phyloP scores from a whole-genome alignment of 2,888 invertebrate species.

The Crossocerus cetratus region DNA sequence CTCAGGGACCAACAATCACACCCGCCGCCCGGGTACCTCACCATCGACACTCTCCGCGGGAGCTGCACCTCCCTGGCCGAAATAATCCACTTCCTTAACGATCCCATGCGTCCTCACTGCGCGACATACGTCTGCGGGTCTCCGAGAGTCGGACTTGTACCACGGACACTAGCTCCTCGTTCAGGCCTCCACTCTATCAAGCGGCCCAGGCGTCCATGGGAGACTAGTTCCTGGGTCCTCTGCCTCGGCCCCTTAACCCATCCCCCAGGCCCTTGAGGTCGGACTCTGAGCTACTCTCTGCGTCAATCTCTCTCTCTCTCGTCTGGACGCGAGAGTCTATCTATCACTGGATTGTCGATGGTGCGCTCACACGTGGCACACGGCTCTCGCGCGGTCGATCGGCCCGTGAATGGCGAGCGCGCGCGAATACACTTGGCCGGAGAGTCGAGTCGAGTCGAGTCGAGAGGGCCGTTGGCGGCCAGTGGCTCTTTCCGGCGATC shows the following conservation, averaged over 20 bases:
- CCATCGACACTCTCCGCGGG: conserved; percentile 61
- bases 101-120: conserved; percentile 59
- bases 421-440: too few species aligned
- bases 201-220: conserved; percentile 54
- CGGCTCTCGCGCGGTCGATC: conserved; percentile 15
- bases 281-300: too few species aligned
- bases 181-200: conserved; percentile 50
- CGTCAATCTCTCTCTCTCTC: not conserved
- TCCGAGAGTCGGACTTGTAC: too few species aligned
- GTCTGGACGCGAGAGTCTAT: not conserved
- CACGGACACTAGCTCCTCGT: too few species aligned
- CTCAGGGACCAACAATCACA: conserved; percentile 3
- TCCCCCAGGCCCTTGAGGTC: too few species aligned
- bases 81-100: conserved; percentile 65
- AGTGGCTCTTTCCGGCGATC: too few species aligned
- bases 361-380: conserved; percentile 23
- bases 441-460: too few species aligned
- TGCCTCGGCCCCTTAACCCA: conserved; percentile 32
- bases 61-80: conserved; percentile 62
- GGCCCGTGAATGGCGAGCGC: not conserved
- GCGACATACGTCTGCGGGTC: not conserved
- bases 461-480: too few species aligned
- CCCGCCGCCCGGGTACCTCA: conserved; percentile 26
- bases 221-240: conserved; percentile 14
- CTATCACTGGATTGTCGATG: not conserved